phyloP scores from a whole-genome alignment of 2,888 invertebrate species.

The Meteorus colon region DNA sequence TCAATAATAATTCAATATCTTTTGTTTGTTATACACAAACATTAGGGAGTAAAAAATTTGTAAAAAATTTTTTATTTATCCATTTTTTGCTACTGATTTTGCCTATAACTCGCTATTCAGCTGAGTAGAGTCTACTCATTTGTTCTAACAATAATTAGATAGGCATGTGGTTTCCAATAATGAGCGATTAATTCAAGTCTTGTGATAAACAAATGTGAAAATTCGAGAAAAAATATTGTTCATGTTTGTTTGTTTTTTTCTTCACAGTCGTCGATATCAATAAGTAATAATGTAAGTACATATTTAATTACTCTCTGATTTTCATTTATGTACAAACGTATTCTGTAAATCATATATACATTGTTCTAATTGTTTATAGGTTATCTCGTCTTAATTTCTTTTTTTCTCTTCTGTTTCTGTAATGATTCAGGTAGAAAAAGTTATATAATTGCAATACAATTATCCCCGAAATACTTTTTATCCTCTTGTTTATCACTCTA shows the following conservation, averaged over 20 bases:
- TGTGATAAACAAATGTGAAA: not conserved
- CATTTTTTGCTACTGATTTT: not conserved
- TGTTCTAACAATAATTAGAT: not conserved
- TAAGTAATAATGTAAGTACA: constrained; percentile 61
- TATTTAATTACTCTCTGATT: constrained; percentile 48
- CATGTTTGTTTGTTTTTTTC: not conserved
- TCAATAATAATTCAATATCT: not conserved
- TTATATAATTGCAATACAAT: not conserved
- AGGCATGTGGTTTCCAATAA: not conserved
- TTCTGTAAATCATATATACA: constrained; percentile 49
- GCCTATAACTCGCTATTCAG: not conserved
- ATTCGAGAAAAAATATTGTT: not conserved
- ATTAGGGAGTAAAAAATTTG: constrained; percentile 10
- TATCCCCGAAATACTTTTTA: not conserved
- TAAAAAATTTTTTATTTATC: constrained; percentile 1
- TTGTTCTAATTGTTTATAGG: constrained; percentile 33
- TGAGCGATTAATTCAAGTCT: not conserved
- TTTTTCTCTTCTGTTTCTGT: constrained; percentile 14
- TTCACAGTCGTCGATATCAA: constrained; percentile 56
- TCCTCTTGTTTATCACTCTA: constrained; percentile 23
- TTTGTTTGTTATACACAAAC: not conserved
- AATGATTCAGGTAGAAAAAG: constrained; percentile 16
- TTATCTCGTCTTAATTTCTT: constrained; percentile 17
- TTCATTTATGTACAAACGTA: constrained; percentile 43
- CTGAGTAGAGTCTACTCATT: not conserved